Base-by-base conservation (phyloP, 2,797 vertebrate genomes). In the Cossypha caffra region DNA sequence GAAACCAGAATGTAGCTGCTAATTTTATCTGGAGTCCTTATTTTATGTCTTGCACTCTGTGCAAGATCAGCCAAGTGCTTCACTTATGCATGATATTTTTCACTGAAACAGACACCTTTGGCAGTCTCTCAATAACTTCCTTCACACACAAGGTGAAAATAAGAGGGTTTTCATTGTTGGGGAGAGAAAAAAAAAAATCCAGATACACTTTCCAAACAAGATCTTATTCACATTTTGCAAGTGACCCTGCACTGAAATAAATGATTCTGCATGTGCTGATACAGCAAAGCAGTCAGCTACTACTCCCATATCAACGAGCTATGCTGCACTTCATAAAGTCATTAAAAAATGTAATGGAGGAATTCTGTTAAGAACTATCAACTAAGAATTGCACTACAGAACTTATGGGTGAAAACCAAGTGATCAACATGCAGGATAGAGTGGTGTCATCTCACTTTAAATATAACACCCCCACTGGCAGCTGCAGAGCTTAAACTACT, bases 401-500 rank as follows among this genome's bases (percentile, higher is more conserved):
- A 71, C 23, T 61, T 4, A 23, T 1, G 13, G 38, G 77, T 69
- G 57, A 73, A 90, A 90, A 48, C n/a, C 21, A 88, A 81, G 45
- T 6, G 23, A 35, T 87, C 48, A 79, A 69, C 24, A 18, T 14
- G 6, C 71, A 95, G 68, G 52, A 85, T 20, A 18, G 28, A 93
- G 61, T 20, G 11, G 61, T 72, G 57, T 82, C 78, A 92, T 42
- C 21, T 94, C 84, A 72, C 64, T 74, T 87, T 74, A 92, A 86
- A 93, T 87, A 38, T 89, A 91, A 91, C 69, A 86, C 72, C 52
- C 78, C 68, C 18, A 12, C 25, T 43, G 47, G 79, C 91, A 96
- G 90, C 85, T 90, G 88, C 47, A 84, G 61, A 80, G 63, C 76
- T 93, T 64, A 72, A 83, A 93, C 86, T 82, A 58, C 68, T 86